These are phyloP conservation scores for Rallus limicola DNA, from an alignment of 2,113 vertebrate genomes.

Conservation along the genomic window DNA sequence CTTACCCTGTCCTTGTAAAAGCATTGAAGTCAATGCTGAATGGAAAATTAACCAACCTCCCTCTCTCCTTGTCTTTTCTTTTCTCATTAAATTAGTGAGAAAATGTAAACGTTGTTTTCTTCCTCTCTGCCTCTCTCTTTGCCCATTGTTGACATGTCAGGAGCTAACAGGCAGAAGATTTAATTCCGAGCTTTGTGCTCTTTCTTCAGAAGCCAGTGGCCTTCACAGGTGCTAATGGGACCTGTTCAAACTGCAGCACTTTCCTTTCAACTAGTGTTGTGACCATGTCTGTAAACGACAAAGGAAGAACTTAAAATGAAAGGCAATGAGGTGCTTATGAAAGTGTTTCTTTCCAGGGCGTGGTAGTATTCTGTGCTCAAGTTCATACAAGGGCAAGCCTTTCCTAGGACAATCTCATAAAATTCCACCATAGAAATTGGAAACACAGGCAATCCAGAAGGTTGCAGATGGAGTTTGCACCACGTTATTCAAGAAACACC, in stretches of 20 bases:
- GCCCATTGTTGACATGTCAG: not conserved
- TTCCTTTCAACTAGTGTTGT: not conserved
- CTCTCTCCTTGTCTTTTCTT: not conserved
- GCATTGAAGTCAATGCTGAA: not conserved
- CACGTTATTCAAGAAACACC: not conserved
- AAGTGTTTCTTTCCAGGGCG: not conserved
- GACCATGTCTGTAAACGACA: not conserved
- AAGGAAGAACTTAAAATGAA: not conserved
- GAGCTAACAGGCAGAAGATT: conserved; percentile 40
- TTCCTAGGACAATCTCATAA: not conserved
- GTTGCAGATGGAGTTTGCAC: not conserved
- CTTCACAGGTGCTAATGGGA: conserved; percentile 33
- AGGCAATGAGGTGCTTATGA: not conserved
- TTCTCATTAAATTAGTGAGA: conserved; percentile 46
- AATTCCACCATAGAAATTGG: not conserved
- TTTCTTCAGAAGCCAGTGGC: not conserved
- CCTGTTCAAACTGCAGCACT: not conserved
- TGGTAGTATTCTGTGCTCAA: not conserved
- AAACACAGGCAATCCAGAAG: not conserved
- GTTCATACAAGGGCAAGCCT: not conserved
- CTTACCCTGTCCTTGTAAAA: conserved; percentile 30
- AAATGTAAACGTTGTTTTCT: conserved; percentile 61
- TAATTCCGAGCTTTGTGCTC: conserved; percentile 47
- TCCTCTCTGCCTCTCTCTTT: not conserved
- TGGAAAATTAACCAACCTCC: conserved; percentile 56